Percentiles rank a stretch among this genome's conserved stretches.
phyloP scores from a whole-genome alignment of 2,113 vertebrate species.

The Meleagris gallopavo region DNA sequence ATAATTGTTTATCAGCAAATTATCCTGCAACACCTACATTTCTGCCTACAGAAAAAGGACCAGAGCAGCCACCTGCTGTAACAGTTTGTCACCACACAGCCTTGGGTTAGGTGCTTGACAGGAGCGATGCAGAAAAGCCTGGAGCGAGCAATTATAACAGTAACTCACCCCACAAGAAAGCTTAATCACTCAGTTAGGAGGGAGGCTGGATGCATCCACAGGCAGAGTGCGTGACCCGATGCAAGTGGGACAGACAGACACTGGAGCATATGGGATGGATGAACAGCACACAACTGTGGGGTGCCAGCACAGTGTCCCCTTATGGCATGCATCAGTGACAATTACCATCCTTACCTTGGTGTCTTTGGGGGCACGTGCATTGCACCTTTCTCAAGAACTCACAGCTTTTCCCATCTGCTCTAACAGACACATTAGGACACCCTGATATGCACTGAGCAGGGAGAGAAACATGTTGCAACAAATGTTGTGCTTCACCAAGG shows the following conservation, averaged over 20 bases:
- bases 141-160: constrained; percentile 19
- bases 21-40: background rate
- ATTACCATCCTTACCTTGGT: background rate
- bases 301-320: background rate
- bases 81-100: background rate
- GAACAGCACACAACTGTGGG: background rate
- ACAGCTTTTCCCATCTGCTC: background rate
- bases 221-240: constrained; percentile 17
- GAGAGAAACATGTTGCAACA: background rate
- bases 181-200: constrained; percentile 55
- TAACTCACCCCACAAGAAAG: constrained; percentile 35
- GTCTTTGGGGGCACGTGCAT: background rate
- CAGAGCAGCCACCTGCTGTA: background rate
- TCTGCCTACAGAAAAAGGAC: background rate
- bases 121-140: background rate
- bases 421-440: background rate
- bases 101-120: background rate
- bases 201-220: rapidly evolving
- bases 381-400: background rate
- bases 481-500: rapidly evolving
- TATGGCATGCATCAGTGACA: background rate
- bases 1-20: background rate
- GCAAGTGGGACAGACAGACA: background rate
- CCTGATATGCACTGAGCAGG: background rate
- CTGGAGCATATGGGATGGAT: background rate